These are phyloP conservation scores for Phasianus colchicus DNA, from an alignment of 2,113 vertebrate species.

Conservation along the genomic window DNA sequence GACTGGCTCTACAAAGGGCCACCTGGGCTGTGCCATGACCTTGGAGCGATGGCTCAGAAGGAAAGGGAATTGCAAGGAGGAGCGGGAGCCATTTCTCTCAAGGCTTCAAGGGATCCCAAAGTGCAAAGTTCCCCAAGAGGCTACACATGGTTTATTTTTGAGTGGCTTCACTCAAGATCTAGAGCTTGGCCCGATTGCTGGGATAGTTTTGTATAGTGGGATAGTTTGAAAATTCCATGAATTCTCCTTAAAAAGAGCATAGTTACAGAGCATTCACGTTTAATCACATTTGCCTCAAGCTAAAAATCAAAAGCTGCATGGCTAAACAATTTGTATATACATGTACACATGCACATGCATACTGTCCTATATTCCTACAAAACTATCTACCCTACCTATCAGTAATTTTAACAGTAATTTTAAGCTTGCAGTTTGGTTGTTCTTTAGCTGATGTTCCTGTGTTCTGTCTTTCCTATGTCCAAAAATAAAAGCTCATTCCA, in stretches of 20 bases:
- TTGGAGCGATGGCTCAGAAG: neutral
- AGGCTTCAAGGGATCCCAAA: neutral
- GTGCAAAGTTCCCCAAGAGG: neutral
- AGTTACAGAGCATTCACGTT: neutral
- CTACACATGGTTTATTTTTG: neutral
- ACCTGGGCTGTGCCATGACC: neutral
- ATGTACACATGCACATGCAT: neutral
- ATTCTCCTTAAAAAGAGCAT: neutral
- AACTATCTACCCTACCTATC: neutral
- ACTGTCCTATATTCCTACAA: neutral
- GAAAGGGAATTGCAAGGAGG: neutral
- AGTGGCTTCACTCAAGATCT: neutral
- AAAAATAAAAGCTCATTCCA: neutral
- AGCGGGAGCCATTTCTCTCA: neutral
- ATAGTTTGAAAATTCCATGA: neutral
- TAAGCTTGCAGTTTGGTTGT: neutral
- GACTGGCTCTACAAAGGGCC: neutral
- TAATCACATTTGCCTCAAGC: neutral
- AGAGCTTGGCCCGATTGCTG: neutral
- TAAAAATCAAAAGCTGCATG: neutral
- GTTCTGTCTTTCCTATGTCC: neutral
- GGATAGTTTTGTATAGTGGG: neutral
- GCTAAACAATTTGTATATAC: neutral
- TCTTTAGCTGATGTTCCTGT: neutral
- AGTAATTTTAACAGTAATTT: neutral